phyloP scores from a whole-genome alignment of 2,113 vertebrate genomes.

The Cynopterus brachyotis region DNA sequence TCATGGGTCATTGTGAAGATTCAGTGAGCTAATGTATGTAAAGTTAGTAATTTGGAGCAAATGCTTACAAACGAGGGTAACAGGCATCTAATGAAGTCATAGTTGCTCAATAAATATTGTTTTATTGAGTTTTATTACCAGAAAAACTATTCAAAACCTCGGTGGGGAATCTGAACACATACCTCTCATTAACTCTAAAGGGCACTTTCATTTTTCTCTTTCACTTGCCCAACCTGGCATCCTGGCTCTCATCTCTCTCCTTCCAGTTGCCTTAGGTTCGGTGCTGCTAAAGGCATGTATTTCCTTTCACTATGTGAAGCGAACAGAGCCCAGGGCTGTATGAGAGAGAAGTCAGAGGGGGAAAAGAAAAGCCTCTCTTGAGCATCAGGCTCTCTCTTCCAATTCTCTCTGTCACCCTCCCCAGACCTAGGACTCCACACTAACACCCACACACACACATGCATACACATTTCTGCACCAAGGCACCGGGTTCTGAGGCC shows the following conservation, averaged over 20 bases:
- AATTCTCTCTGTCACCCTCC: conserved; percentile 49
- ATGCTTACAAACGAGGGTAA: background rate
- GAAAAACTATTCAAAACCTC: conserved; percentile 4
- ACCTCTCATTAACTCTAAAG: background rate
- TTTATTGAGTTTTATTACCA: background rate
- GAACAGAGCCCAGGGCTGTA: conserved; percentile 15
- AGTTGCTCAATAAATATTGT: background rate
- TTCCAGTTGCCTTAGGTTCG: background rate
- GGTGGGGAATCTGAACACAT: background rate
- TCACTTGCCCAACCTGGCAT: background rate
- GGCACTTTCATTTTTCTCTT: background rate
- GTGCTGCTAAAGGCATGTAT: conserved; percentile 39
- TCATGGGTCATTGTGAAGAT: background rate
- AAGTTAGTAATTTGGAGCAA: background rate
- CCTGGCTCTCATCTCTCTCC: background rate
- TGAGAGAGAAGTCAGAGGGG: background rate
- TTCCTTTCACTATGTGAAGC: conserved; percentile 27
- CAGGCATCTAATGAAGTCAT: background rate
- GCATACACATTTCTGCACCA: background rate
- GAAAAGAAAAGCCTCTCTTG: conserved; percentile 58
- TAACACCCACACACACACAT: background rate
- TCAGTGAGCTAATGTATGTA: background rate
- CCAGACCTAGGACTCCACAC: conserved; percentile 24
- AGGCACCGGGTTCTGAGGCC: conserved; percentile 13
- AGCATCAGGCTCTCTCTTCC: conserved; percentile 81